Evolutionary conservation across 2,888 invertebrate genomes (phyloP), one percentile per base, ranked within the genome.

Genomic region (Idaea biselata): DNA sequence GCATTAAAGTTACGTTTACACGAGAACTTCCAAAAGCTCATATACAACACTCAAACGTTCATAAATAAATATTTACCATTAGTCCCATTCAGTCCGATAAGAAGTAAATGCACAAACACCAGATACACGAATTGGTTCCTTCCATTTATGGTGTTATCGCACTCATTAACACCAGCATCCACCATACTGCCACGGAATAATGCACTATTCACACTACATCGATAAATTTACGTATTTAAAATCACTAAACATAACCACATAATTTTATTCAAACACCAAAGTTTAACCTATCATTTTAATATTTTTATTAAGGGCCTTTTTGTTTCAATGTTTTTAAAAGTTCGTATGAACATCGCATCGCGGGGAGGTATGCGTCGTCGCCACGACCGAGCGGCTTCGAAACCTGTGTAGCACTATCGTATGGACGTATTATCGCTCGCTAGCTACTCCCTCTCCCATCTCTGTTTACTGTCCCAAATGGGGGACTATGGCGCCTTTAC

Each of bases 121-220:
- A 92, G 85, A 85, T 85, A 88, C 83, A 91, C 88, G 84, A 92
- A 91, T 89, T 90, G 91, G 87, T 87, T 91, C 87, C 85, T 90
- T 80, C 91, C 91, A 87, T 89, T 88, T 83, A 88, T 80, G 84
- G 86, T 89, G 86, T 87, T 88, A 88, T 90, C 86, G 84, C 90
- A 90, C 86, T 89, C 88, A 86, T 88, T 91, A 86, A 86, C 89
- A 91, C 91, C 88, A 84, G 83, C 87, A 91, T 88, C 86, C 88
- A 92, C 90, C 91, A 92, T 92, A 85, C 91, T 92, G 91, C 87
- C 90, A 87, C 90, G 76, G 78, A 84, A 84, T 87, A 81, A 84
- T 84, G 79, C 83, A 76, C 77, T 82, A 84, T 86, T 83, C 83
- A 86, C 87, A 84, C 83, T 44, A 44, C 86, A 84, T 81, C 78